Evolutionary conservation across 2,888 invertebrate species (phyloP).

Genomic region (Cetonia aurata): DNA sequence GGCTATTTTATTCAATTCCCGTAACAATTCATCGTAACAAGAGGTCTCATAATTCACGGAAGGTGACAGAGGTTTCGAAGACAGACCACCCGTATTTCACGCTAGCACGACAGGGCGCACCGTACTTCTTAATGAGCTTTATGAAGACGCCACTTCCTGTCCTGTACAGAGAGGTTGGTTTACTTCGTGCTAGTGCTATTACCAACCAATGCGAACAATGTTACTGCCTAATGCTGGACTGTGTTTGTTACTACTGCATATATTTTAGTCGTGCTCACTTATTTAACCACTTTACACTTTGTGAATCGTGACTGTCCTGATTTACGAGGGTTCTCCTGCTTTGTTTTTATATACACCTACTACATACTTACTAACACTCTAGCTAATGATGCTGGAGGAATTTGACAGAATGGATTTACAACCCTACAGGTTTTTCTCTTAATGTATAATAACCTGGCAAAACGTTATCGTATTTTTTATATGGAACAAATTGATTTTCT

Average conservation of each 20-base stretch:
- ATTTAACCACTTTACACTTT: constrained; percentile 25
- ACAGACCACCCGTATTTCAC: constrained; percentile 55
- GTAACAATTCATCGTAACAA: constrained; percentile 54
- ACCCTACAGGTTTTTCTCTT: too few relatives aligned
- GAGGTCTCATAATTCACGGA: constrained; percentile 52
- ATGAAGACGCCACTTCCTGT: constrained; percentile 52
- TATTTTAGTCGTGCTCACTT: constrained; percentile 12
- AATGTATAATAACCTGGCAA: too few relatives aligned
- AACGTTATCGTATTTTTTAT: too few relatives aligned
- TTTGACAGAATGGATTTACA: too few relatives aligned
- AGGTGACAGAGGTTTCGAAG: constrained; percentile 50
- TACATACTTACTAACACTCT: too few relatives aligned
- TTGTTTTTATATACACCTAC: background rate
- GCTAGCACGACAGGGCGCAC: constrained; percentile 50
- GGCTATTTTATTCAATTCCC: constrained; percentile 51
- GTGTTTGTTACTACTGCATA: constrained; percentile 22
- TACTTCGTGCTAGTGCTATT: constrained; percentile 14
- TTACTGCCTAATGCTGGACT: constrained; percentile 13
- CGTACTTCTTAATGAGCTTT: constrained; percentile 51
- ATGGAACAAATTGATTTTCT: too few relatives aligned
- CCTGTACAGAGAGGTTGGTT: constrained; percentile 20
- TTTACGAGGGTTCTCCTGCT: constrained; percentile 13
- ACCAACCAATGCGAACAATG: constrained; percentile 36
- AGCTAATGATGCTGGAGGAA: too few relatives aligned
- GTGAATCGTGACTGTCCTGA: constrained; percentile 19